Evolutionary conservation across 2,113 vertebrate species (phyloP).

Genomic region (Scortum barcoo): DNA sequence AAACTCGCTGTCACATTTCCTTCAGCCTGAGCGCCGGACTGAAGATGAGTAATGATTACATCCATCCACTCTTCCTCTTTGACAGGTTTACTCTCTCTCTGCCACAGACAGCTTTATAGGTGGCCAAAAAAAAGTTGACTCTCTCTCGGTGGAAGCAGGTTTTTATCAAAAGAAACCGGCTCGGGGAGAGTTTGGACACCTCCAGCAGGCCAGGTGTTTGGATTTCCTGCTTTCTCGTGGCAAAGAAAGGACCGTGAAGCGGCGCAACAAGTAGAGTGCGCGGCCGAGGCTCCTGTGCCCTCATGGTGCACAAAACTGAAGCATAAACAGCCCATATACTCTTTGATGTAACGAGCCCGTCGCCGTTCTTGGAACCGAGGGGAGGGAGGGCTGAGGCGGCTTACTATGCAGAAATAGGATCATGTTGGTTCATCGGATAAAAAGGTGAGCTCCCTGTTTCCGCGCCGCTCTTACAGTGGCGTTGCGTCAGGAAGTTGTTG

Average conservation of each 20-base stretch:
- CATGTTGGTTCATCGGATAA: slow-evolving; percentile 79
- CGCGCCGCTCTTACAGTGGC: slow-evolving; percentile 79
- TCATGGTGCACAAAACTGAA: not conserved
- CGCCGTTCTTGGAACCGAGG: slow-evolving; percentile 43
- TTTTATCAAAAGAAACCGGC: not conserved
- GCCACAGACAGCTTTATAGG: not conserved
- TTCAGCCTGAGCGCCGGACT: not conserved
- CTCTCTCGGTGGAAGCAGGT: not conserved
- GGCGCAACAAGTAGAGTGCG: slow-evolving; percentile 67
- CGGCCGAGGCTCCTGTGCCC: not conserved
- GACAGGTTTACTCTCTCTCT: slow-evolving; percentile 9
- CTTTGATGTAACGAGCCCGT: slow-evolving; percentile 36
- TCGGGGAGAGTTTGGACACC: not conserved
- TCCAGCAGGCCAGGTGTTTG: not conserved
- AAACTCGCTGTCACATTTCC: not conserved
- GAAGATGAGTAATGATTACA: not conserved
- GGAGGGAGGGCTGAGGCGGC: slow-evolving; percentile 63
- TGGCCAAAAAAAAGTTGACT: slow-evolving; percentile 45
- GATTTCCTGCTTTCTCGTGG: slow-evolving; percentile 28
- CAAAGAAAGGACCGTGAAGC: slow-evolving; percentile 8
- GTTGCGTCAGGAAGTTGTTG: slow-evolving; percentile 84
- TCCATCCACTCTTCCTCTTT: not conserved
- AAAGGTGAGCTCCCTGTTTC: slow-evolving; percentile 75
- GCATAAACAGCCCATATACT: slow-evolving; percentile 1
- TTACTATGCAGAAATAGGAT: slow-evolving; percentile 80